Evolutionary conservation across 1,140 invertebrate genomes (phyloP), one percentile per base, ranked within the genome.

Genomic region (Bombus confusus): DNA sequence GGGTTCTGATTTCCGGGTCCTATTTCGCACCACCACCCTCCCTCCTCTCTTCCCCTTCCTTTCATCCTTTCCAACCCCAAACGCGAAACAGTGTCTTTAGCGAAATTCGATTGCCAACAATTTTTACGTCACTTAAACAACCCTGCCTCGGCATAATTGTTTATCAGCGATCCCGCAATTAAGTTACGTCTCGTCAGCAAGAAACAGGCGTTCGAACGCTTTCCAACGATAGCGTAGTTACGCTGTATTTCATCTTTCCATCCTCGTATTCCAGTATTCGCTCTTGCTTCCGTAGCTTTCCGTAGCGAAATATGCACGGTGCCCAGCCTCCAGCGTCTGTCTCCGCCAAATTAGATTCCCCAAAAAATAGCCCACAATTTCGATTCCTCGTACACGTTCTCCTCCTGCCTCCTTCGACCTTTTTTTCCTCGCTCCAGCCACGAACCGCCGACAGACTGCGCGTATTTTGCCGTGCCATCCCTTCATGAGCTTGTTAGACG

Each of bases 271-370:
- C 47, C 47, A 22, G 18, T 52, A 2, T 52, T 52, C 47, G 47
- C 18, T 52, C 1, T 52, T 22, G 47, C 18, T 34, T n/a, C 4
- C 37, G 34, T n/a, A 47, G 57, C 73, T 59, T 80, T 83, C 82
- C 64, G 88, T 88, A 81, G 88, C 86, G 86, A 88, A 90, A 90
- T 90, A 90, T 88, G 77, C 81, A 90, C 74, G 68, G 59, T n/a
- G 59, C 28, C 0, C 74, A 68, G 64, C 85, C 66, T 83, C 80
- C 52, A 31, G n/a, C 69, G 69, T 89, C 86, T 85, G 81, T 47
- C 62, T 78, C 43, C 34, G 71, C 37, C 86, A 89, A 90, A 90
- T 90, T 89, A 88, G 87, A 87, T 89, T 87, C 82, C 13, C 69
- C 81, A 59, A 89, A 89, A 90, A 89, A 85, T 82, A 64, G 59